A percentile compares a stretch with the other conserved stretches of the same genome.
phyloP scores from a whole-genome alignment of 2,797 vertebrate genomes.

The Novumbra hubbsi region DNA sequence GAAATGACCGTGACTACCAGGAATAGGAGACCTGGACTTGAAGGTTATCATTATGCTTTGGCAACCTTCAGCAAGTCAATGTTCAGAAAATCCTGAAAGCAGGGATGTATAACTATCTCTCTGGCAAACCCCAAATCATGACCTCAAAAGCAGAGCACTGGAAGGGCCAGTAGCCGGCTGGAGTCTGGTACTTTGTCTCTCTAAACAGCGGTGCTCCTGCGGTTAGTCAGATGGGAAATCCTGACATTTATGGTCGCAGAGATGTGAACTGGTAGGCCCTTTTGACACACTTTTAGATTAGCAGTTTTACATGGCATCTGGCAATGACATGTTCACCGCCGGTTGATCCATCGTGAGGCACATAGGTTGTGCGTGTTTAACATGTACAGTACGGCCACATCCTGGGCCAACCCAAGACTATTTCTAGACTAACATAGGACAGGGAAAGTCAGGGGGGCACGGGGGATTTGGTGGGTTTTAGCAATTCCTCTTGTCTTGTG shows the following conservation, averaged over 20 bases:
- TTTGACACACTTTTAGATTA: neutral
- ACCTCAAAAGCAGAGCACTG: neutral
- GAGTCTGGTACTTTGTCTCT: neutral
- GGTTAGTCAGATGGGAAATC: neutral
- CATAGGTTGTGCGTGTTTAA: neutral
- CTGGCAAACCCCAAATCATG: conserved; percentile 1
- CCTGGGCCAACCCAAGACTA: neutral
- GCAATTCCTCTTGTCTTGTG: neutral
- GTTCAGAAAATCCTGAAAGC: conserved; percentile 10
- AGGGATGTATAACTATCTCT: conserved; percentile 5
- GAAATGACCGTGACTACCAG: neutral
- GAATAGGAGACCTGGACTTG: no score
- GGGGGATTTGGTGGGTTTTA: neutral
- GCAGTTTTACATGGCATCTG: neutral
- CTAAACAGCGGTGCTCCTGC: neutral
- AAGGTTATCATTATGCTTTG: conserved; percentile 2
- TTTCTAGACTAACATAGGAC: neutral
- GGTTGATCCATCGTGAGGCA: neutral
- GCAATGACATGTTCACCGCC: no score
- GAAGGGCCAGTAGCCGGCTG: neutral
- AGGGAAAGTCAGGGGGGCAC: neutral
- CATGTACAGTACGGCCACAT: neutral
- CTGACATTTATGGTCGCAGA: neutral
- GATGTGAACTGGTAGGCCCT: neutral
- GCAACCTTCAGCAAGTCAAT: neutral